phyloP scores from a whole-genome alignment of 1,140 invertebrate species.

The Nixonia krombeini region DNA sequence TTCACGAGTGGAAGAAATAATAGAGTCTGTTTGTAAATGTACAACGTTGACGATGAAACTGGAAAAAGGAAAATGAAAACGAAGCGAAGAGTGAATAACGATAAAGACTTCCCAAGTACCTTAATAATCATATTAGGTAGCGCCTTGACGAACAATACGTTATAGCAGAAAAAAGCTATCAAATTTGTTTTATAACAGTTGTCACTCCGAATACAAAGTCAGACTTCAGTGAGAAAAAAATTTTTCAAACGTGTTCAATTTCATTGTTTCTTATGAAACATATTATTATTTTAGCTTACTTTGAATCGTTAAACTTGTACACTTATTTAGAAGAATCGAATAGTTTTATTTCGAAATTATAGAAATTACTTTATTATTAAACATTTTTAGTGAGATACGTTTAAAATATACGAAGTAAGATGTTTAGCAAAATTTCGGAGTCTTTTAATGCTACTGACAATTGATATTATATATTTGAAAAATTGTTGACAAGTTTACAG shows the following conservation, averaged over 20 bases:
- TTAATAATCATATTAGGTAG: constrained; percentile 56
- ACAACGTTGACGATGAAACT: constrained; percentile 17
- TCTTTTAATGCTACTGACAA: too few species aligned
- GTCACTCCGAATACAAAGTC: constrained; percentile 10
- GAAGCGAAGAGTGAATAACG: constrained; percentile 21
- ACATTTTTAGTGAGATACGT: too few species aligned
- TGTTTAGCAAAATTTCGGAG: too few species aligned
- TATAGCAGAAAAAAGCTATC: constrained; percentile 11
- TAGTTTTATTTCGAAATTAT: too few species aligned
- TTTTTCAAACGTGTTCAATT: constrained; percentile 8
- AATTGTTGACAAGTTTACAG: too few species aligned
- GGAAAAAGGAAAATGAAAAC: constrained; percentile 11
- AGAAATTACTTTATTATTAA: too few species aligned
- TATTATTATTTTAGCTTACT: too few species aligned
- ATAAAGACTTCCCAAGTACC: constrained; percentile 60
- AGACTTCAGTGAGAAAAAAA: constrained; percentile 5
- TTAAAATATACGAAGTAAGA: too few species aligned
- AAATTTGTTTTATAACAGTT: constrained; percentile 14
- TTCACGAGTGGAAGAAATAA: constrained; percentile 27
- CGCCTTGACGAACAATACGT: constrained; percentile 18
- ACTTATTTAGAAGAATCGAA: too few species aligned
- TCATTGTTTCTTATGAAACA: background rate
- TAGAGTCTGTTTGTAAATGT: constrained; percentile 23
- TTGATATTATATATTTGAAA: too few species aligned
- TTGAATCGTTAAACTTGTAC: too few species aligned